Base-by-base conservation (phyloP, 2,113 vertebrate species). In the Desmodus rotundus region DNA sequence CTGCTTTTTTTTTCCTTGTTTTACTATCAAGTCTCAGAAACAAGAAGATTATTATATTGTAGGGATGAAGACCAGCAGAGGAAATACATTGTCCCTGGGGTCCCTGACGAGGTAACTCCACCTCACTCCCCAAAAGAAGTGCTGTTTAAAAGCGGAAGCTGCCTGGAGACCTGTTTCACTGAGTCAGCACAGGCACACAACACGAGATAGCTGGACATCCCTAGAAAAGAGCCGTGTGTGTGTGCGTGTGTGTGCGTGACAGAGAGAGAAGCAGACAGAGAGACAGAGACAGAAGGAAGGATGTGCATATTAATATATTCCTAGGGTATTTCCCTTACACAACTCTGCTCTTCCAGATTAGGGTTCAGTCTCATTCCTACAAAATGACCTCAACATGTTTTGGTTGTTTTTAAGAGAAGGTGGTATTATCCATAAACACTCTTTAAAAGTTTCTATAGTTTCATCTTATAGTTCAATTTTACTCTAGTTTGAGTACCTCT, bases 391-490 rank as follows among this genome's bases (percentile, higher is more conserved):
- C 47, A 61, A 36, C 11, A 31, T 84, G 33, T 77, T 95, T 93
- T 84, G 50, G 28, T 92, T 77, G 74, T 89, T 87, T 87, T 70
- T 50, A 86, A 83, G 24, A 93, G 87, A 81, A 76, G 26, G 63
- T 52, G 6, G 31, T 84, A 83, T 91, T 89, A 90, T n/a, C 50
- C 36, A 91, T 45, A 58, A 96, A 92, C 87, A 14, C 43, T 47
- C 81, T 88, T 95, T 93, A 89, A 95, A 93, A 95, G 54, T 80
- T 88, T 78, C 78, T 41, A 83, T 73, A 97, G 36, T 95, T 65
- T 61, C 84, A 97, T 93, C 86, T 96, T 94, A 96, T 95, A 96
- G 91, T 95, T 38, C 87, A 86, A 72, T 97, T 96, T 95, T 82
- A 52, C 70, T 95, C 17, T 70, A 67, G 31, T 58, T 73, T 63